Base-by-base conservation (phyloP, 2,113 vertebrate species). In the Hemicordylus capensis region DNA sequence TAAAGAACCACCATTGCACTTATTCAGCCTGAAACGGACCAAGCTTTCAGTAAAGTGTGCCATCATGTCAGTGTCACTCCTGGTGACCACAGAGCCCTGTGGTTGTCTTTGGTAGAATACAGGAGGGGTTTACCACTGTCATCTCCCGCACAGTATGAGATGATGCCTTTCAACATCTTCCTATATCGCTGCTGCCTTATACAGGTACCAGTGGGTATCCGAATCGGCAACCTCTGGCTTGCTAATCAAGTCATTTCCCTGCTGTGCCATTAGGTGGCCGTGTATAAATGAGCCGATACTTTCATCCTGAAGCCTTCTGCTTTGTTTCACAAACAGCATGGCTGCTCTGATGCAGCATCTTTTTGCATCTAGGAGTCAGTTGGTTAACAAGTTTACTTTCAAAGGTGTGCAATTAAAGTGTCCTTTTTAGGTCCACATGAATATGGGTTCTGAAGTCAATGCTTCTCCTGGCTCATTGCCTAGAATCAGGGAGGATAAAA, bases 401-500 rank as follows among this genome's bases (percentile, higher is more conserved):
- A 77, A 77, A 20, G 51, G 10, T 37, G n/a, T 12, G 42, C 28
- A 11, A 28, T 74, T 12, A 77, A 76, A 58, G 54, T n/a, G 58
- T 54, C 17, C 39, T 15, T 44, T 48, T 72, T 72, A 19, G 9
- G 34, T 54, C 15, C 6, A 51, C 73, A 51, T 51, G 8, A 5
- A 6, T 48, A 19, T 22, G 56, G 44, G 17, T 90, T 90, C 46
- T 80, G 54, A 34, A 59, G n/a, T 69, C 88, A 54, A 24, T 37
- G 54, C 76, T 91, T 92, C 83, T 89, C 31, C 58, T 74, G 51
- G 87, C 48, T 51, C 48, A 51, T 81, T 66, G 72, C 46, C 76
- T 51, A 82, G 84, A 2, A 80, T 82, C n/a, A n/a, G n/a, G n/a
- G n/a, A n/a, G n/a, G n/a, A n/a, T n/a, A n/a, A n/a, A n/a, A n/a